Percentiles rank a stretch among this genome's conserved stretches.
phyloP scores from a whole-genome alignment of 2,888 invertebrate species.

The Phasia obesa region DNA sequence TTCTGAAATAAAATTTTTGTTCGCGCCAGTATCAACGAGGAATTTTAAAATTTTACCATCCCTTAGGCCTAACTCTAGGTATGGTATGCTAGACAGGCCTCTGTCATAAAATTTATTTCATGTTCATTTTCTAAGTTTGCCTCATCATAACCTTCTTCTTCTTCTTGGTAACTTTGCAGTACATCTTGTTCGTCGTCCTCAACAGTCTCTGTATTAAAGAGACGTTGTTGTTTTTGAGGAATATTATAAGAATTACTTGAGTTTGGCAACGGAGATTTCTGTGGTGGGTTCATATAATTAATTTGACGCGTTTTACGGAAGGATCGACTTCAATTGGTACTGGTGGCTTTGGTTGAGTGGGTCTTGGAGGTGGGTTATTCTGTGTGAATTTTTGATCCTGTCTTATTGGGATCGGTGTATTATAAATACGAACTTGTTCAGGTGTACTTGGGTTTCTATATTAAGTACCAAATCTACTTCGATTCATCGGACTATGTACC shows the following conservation, averaged over 20 bases:
- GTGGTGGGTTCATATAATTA: constrained; percentile 23
- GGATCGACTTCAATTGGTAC: constrained; percentile 17
- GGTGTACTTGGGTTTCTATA: too few relatives aligned
- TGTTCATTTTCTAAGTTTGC: neutral
- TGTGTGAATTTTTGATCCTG: too few relatives aligned
- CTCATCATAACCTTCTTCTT: neutral
- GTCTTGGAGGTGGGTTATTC: too few relatives aligned
- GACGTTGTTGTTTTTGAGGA: constrained; percentile 1
- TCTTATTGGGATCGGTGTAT: too few relatives aligned
- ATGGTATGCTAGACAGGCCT: constrained; percentile 63
- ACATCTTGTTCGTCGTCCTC: neutral
- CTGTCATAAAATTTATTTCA: constrained; percentile 66
- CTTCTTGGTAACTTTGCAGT: constrained; percentile 1
- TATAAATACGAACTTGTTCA: too few relatives aligned
- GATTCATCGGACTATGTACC: too few relatives aligned
- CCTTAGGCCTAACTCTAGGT: constrained; percentile 42
- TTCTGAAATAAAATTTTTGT: neutral
- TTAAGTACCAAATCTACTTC: too few relatives aligned
- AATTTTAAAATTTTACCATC: constrained; percentile 56
- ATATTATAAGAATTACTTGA: constrained; percentile 27
- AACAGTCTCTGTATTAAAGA: constrained; percentile 6
- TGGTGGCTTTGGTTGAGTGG: too few relatives aligned
- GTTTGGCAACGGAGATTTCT: constrained; percentile 26
- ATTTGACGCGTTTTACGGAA: neutral
- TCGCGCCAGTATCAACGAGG: neutral